Percentiles rank a stretch among this genome's conserved stretches.
Evolutionary conservation across 2,797 vertebrate genomes (phyloP).

Genomic region (Octomys mimax): DNA sequence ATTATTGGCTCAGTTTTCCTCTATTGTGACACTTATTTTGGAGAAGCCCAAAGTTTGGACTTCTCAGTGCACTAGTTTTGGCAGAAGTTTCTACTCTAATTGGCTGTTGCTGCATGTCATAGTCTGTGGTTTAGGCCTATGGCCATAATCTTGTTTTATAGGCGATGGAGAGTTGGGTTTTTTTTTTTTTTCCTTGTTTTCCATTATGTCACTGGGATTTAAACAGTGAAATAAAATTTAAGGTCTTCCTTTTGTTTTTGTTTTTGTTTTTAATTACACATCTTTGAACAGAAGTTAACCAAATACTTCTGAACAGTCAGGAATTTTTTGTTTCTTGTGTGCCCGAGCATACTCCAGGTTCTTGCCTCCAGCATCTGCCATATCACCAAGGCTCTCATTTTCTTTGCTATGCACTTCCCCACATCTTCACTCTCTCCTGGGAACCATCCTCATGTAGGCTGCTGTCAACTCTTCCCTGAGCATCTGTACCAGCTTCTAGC

Average conservation of each 20-base stretch:
- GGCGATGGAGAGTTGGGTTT: background rate
- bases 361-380: background rate
- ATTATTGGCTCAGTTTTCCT: background rate
- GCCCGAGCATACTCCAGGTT: background rate
- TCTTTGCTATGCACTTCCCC: background rate
- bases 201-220: background rate
- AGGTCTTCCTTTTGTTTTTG: background rate
- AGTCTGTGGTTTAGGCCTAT: slow-evolving; percentile 21
- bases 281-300: background rate
- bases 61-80: background rate
- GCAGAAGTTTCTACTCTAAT: background rate
- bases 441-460: background rate
- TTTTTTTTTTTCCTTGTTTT: background rate
- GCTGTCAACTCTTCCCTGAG: background rate
- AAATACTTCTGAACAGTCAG: background rate
- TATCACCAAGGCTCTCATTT: background rate
- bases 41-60: background rate
- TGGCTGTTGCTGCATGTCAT: background rate
- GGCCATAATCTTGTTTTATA: slow-evolving; percentile 36
- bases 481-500: background rate
- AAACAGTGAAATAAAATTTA: background rate
- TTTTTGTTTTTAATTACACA: background rate
- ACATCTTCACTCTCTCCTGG: background rate
- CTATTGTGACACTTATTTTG: background rate
- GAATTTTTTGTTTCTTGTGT: background rate